A percentile compares a stretch with the other conserved stretches of the same genome.
phyloP scores from a whole-genome alignment of 2,113 vertebrate genomes.

The Chauna torquata region DNA sequence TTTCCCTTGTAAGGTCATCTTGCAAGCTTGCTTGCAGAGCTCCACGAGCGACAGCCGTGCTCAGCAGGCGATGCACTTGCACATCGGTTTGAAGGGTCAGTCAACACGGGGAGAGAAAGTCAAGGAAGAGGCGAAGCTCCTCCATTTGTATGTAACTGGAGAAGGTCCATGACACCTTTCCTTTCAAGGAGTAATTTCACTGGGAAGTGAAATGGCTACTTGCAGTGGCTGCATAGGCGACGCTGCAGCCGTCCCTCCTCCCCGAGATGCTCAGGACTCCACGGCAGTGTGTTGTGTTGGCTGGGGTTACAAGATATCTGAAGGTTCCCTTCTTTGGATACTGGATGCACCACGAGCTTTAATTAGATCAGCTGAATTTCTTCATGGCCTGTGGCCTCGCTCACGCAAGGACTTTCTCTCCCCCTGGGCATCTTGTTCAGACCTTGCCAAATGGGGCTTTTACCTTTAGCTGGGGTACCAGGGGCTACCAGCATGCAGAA shows the following conservation, averaged over 20 bases:
- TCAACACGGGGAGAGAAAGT: rapidly evolving
- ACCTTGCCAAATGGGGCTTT: not conserved
- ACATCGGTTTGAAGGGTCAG: not conserved
- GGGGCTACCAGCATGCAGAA: not conserved
- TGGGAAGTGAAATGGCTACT: not conserved
- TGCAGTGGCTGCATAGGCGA: not conserved
- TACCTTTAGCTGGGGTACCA: not conserved
- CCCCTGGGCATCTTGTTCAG: not conserved
- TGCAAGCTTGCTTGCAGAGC: not conserved
- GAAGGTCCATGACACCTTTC: not conserved
- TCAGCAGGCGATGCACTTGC: not conserved
- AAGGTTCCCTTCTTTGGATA: not conserved
- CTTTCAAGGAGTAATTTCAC: not conserved
- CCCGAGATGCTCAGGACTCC: not conserved
- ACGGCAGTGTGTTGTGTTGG: rapidly evolving
- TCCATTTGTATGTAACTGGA: rapidly evolving
- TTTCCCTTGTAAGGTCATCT: not conserved
- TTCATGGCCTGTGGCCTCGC: not conserved
- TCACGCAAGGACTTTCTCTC: not conserved
- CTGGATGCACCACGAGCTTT: not conserved
- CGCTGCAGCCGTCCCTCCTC: not conserved
- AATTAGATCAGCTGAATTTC: not conserved
- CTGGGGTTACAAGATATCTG: not conserved
- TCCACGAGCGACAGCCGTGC: not conserved
- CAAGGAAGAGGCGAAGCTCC: not conserved